phyloP scores from a whole-genome alignment of 1,140 invertebrate genomes.

The Vanessa tameamea region DNA sequence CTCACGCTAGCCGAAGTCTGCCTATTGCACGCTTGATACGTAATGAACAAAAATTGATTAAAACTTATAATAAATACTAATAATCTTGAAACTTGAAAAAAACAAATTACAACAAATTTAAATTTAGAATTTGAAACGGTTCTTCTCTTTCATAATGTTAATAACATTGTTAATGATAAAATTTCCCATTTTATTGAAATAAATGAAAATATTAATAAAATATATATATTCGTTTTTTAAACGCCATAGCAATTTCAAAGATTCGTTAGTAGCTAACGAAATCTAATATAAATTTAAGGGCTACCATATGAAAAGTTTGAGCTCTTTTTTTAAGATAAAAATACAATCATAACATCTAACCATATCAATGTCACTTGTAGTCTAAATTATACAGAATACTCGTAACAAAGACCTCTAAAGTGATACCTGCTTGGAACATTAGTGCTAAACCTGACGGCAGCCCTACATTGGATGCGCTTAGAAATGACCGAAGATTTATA shows the following conservation, averaged over 20 bases:
- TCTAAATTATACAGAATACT: background rate
- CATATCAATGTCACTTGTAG: background rate
- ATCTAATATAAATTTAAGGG: constrained; percentile 20
- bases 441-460: background rate
- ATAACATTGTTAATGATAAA: too few species aligned
- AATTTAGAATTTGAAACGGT: background rate
- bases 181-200: too few species aligned
- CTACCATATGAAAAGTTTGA: background rate
- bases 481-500: constrained; percentile 58
- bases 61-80: background rate
- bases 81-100: background rate
- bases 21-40: constrained; percentile 15
- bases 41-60: constrained; percentile 6
- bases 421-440: background rate
- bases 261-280: constrained; percentile 40
- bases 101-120: background rate
- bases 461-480: constrained; percentile 22
- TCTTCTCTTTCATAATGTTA: too few species aligned
- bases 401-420: background rate
- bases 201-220: too few species aligned
- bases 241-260: constrained; percentile 9
- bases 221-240: constrained; percentile 5
- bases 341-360: background rate
- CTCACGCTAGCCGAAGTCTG: constrained; percentile 43
- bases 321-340: background rate